A percentile compares a stretch with the other conserved stretches of the same genome.
phyloP scores from a whole-genome alignment of 2,113 vertebrate genomes.

The Lanius collurio region DNA sequence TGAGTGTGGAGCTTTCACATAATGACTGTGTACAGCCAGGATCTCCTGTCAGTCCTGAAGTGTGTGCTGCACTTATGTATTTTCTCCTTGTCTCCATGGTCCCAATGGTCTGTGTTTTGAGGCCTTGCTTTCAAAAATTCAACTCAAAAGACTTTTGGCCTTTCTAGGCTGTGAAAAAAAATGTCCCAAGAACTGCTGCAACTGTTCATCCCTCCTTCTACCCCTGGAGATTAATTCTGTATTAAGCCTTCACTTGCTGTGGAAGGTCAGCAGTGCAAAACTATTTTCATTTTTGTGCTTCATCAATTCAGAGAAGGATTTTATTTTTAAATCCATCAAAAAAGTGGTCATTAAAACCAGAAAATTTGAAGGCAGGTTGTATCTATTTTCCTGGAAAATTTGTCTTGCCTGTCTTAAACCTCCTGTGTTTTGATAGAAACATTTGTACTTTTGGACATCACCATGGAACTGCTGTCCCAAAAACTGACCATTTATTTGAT shows the following conservation, averaged over 20 bases:
- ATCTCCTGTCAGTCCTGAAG: not conserved
- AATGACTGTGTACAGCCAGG: not conserved
- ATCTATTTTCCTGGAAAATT: not conserved
- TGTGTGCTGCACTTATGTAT: rapidly evolving
- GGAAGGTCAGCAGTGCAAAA: not conserved
- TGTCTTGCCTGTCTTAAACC: not conserved
- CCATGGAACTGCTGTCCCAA: not conserved
- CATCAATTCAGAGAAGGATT: not conserved
- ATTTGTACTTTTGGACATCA: not conserved
- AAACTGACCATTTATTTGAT: not conserved
- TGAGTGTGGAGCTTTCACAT: not conserved
- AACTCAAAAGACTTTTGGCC: not conserved
- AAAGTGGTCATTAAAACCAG: not conserved
- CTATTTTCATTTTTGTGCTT: not conserved
- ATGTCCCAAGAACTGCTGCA: not conserved
- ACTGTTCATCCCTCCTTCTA: not conserved
- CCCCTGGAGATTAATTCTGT: not conserved
- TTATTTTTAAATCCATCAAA: not conserved
- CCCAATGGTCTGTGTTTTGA: not conserved
- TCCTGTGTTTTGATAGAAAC: not conserved
- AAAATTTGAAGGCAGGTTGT: not conserved
- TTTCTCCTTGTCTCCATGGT: not conserved
- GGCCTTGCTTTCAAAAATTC: not conserved
- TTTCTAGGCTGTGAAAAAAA: not conserved
- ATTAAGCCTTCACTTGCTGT: not conserved